Evolutionary conservation across 1,140 invertebrate species (phyloP), one percentile per base, ranked within the genome.

Genomic region (Hypothenemus hampei): DNA sequence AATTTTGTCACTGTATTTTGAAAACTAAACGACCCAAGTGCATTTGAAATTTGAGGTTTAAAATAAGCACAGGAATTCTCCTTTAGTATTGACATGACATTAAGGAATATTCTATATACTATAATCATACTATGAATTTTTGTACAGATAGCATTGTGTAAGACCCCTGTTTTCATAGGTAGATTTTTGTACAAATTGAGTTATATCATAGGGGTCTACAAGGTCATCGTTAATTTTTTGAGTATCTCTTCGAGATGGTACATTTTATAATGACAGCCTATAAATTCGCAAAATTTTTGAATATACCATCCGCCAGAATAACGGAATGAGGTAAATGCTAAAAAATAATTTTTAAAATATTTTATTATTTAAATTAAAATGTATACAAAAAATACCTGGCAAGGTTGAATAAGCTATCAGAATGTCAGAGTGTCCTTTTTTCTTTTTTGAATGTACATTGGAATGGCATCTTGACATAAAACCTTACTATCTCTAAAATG

Each of bases 241-340:
- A 89, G 73, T 59, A 89, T 77, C 60, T 82, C 78, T 57, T 81
- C 76, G 16, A 89, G 60, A 64, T 84, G 78, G 26, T 70, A 73
- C 56, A 81, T 71, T 61, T 79, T 73, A 11, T 85, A 84, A 64
- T 81, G 69, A 36, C 79, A 73, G 65, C 82, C 82, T 63, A 89
- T 86, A 55, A 83, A 77, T 59, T 83, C 74, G 69, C 86, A 89
- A 41, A 90, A 72, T 48, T 78, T 77, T 65, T 86, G 82, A 48
- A 90, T 83, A 62, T 85, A 87, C 83, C 86, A 88, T 45, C 82
- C 84, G 11, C 87, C 87, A 18, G 51, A 65, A 67, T 89, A 81
- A 33, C 87, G 74, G 64, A 80, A 77, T 13, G 86, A 80, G 37
- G 79, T 76, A 61, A 76, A 78, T 5, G 84, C 81, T 78, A 31